Evolutionary conservation across 2,113 vertebrate genomes (phyloP), one percentile per base, ranked within the genome.

Genomic region (Larimichthys crocea): DNA sequence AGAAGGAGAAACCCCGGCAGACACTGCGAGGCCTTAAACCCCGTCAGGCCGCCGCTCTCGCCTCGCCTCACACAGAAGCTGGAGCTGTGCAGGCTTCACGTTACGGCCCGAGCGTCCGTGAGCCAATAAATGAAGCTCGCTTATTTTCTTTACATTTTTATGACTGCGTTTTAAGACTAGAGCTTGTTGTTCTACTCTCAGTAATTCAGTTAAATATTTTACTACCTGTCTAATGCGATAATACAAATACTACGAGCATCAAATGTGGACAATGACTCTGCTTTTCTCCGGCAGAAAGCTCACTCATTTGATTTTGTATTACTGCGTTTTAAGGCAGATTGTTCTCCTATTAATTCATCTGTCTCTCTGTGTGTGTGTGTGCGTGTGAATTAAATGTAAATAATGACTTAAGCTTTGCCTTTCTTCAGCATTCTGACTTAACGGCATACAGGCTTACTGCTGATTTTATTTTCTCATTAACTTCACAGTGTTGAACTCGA

Each of bases 71-170:
- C 29, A 19, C 70, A 19, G 22, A 73, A 63, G 24, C 19, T 48
- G 10, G 7, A 40, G 31, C 52, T 57, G 10, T 20, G 5, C 0
- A 20, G 12, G 4, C 15, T 55, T 52, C 4, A 24, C 17, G 2
- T 35, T 56, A 24, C 26, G n/a, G 5, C 26, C 26, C 35, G 56
- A 15, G 19, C 14, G 10, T 26, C 19, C 42, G 10, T 12, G 44
- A 50, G 31, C 61, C 17, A 68, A 5, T 68, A 61, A 68, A 60
- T 46, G 0, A 60, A 20, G 10, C 1, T 60, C 31, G 46, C 0
- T 61, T 69, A 48, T 71, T 70, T 40, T 78, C 3, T 63, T 35
- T 8, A 0, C 9, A 44, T 78, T 35, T 72, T 40, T 56, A 46
- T 55, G 44, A 12, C 6, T 8, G 17, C 10, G 40, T 61, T 69